Conservation (phyloP, 2,113 vertebrate species). For the Oreocharis arfaki region DNA sequence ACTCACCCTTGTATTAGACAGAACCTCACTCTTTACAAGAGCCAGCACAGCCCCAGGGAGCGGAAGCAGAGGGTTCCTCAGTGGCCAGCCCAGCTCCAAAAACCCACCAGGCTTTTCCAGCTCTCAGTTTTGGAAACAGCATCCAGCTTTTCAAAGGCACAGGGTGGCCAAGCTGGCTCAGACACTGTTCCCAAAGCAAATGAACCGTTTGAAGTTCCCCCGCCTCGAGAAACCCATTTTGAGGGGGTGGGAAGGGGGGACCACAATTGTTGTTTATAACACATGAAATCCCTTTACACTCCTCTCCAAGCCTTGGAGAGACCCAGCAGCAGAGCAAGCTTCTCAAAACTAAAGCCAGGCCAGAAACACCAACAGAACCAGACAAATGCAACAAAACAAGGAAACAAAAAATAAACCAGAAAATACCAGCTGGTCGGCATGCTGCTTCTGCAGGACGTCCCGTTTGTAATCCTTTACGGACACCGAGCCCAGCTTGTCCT, state of each 20-base stretch:
- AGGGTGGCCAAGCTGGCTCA: background rate
- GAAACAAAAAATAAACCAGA: background rate
- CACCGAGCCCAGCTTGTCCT: slow-evolving; percentile 89
- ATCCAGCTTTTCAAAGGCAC: background rate
- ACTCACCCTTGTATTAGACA: background rate
- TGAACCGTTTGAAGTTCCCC: background rate
- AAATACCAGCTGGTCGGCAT: slow-evolving; percentile 93
- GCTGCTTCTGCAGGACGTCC: slow-evolving; percentile 88
- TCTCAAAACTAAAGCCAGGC: background rate
- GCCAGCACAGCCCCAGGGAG: background rate
- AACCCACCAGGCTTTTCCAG: background rate
- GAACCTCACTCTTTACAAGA: background rate
- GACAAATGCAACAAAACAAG: slow-evolving; percentile 13
- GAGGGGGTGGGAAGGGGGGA: accelerated
- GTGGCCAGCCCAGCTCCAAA: background rate
- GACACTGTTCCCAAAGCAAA: slow-evolving; percentile 2
- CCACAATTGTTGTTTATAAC: background rate
- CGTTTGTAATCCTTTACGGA: slow-evolving; percentile 88
- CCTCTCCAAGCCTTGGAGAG: background rate
- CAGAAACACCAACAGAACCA: background rate
- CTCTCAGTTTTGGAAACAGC: background rate
- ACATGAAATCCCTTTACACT: background rate
- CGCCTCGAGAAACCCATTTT: background rate
- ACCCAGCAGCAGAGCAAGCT: background rate
- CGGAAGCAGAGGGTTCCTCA: background rate